Evolutionary conservation across 2,113 vertebrate species (phyloP).

Genomic region (Aptenodytes patagonicus): DNA sequence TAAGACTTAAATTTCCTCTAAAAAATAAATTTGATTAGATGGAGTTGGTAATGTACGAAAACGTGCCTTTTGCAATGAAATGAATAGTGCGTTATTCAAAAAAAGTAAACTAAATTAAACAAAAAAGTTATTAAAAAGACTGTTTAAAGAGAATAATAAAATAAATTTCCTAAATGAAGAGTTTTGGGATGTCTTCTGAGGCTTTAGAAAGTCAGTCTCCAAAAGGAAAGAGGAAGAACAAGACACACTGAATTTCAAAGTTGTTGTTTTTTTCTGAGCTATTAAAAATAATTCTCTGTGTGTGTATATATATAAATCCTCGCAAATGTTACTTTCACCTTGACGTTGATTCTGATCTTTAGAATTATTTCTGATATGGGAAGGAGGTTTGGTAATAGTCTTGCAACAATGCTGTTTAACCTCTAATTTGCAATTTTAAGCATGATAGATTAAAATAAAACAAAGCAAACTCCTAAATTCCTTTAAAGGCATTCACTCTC

Average conservation of each 20-base stretch:
- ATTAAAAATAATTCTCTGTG: neutral
- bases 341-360: neutral
- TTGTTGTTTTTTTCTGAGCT: neutral
- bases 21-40: neutral
- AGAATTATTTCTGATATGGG: neutral
- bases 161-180: neutral
- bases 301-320: neutral
- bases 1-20: neutral
- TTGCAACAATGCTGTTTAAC: neutral
- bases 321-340: neutral
- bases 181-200: neutral
- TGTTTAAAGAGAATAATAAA: neutral
- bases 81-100: accelerated
- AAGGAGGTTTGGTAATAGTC: neutral
- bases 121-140: too few relatives aligned
- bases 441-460: neutral
- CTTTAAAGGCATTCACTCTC: neutral
- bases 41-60: neutral
- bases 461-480: neutral
- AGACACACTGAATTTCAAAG: neutral
- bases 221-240: neutral
- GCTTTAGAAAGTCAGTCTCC: neutral
- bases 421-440: neutral
- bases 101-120: accelerated
- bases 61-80: neutral